Conservation (phyloP, 2,113 vertebrate species). For the Cervus canadensis region DNA sequence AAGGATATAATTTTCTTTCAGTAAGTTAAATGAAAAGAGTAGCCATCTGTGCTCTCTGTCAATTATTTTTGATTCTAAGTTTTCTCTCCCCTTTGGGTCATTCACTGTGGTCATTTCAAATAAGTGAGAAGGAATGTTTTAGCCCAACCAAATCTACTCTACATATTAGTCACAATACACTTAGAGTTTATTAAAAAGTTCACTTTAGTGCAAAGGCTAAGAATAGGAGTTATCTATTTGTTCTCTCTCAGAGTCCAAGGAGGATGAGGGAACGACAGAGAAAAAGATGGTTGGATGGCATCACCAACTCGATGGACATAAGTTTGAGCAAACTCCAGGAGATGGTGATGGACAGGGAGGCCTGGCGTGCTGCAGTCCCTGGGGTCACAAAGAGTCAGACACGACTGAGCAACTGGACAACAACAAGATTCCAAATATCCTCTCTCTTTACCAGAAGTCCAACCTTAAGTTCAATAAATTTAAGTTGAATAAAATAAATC, state of each 20-base stretch:
- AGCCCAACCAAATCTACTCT: not conserved
- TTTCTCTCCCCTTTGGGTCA: not conserved
- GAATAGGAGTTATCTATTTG: not conserved
- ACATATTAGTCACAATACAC: not conserved
- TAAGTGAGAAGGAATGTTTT: not conserved
- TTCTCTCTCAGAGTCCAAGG: not conserved
- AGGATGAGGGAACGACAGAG: fast-evolving
- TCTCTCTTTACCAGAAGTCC: not conserved
- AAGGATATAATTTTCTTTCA: not conserved
- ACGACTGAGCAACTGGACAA: not conserved
- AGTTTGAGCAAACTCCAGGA: not conserved
- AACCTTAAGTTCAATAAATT: not conserved
- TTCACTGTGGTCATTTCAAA: not conserved
- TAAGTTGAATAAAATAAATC: not conserved
- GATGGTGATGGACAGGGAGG: not conserved
- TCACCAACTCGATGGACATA: not conserved
- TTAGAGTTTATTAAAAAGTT: not conserved
- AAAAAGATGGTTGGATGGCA: not conserved
- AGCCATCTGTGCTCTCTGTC: not conserved
- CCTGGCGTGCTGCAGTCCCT: not conserved
- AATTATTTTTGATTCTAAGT: not conserved
- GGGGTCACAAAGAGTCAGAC: not conserved
- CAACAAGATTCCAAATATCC: not conserved
- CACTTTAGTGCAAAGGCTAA: conserved; percentile 5
- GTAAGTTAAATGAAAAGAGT: not conserved